phyloP scores from a whole-genome alignment of 2,797 vertebrate genomes.

The Nothura maculosa region DNA sequence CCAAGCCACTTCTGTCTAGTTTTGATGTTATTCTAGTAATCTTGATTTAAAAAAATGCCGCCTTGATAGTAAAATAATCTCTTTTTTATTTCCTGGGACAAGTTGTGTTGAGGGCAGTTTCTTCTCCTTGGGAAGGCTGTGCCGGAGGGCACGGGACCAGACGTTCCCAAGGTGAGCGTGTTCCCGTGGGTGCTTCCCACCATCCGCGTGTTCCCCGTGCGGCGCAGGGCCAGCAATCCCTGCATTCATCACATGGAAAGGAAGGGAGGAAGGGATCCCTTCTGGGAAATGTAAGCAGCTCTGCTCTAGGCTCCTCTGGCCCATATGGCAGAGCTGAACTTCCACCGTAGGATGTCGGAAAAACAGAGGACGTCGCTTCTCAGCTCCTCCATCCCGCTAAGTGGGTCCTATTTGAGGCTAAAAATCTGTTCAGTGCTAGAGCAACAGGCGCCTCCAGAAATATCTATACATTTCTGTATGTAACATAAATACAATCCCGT shows the following conservation, averaged over 20 bases:
- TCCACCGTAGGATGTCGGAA: neutral
- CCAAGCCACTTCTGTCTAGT: neutral
- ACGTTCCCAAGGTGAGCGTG: neutral
- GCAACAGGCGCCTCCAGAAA: neutral
- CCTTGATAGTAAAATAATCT: neutral
- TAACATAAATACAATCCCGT: neutral
- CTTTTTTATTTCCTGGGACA: neutral
- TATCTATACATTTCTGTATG: neutral
- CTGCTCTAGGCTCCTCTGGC: neutral
- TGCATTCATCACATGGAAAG: neutral
- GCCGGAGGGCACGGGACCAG: neutral
- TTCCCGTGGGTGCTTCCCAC: rapidly evolving
- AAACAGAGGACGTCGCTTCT: neutral
- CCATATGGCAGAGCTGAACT: rapidly evolving
- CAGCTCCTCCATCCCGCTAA: neutral
- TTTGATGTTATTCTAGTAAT: neutral
- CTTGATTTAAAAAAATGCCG: neutral
- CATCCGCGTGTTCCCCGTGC: neutral
- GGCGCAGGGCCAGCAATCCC: neutral
- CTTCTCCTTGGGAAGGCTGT: neutral
- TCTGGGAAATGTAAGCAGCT: neutral
- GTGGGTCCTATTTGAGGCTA: neutral
- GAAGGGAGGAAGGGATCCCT: neutral
- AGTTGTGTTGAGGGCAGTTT: neutral
- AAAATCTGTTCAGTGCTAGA: neutral